Evolutionary conservation across 2,113 vertebrate species (phyloP), one percentile per base, ranked within the genome.

Genomic region (Silurus asotus): DNA sequence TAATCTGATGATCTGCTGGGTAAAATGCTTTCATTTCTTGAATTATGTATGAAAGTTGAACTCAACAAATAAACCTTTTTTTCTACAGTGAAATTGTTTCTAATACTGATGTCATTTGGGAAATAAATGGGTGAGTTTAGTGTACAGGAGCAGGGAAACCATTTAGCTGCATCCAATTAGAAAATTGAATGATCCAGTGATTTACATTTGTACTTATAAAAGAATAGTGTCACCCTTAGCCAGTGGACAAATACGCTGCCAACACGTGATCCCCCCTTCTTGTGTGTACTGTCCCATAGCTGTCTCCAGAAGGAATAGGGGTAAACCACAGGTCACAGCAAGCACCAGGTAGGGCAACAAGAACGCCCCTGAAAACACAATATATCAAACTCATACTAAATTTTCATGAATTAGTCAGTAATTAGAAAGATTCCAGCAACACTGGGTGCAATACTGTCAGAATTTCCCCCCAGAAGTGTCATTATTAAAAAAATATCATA

Each of bases 291-390:
- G 95, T 20, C 95, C 95, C 0, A 94, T 70, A 14, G 90, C 70
- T 0, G 92, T 93, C 89, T 95, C 95, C 89, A 95, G 86, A 74
- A 95, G 88, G 86, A 95, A 95, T 70, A 94, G 37, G 1, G 94
- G 95, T 9, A 95, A 45, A 0, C 93, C 95, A 79, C 93, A 95
- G 17, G 92, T 94, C 86, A 91, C 86, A 87, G 91, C 91, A 90
- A 95, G 93, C 14, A 94, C 92, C 87, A 95, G 19, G 87, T 95
- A 95, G 1, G 93, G 95, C 84, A 95, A 91, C 83, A 95, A 88
- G 65, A 95, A 95, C 5, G 92, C 94, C 82, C 94, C 94, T 95
- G 20, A 64, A 10, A 20, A n/a, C 62, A 11, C n/a, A 6, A 65
- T 3, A 65, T 65, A 65, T 65, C 20, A 65, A 65, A 65, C 23